Conservation (phyloP, 2,797 vertebrate species). For the Mycteria americana region DNA sequence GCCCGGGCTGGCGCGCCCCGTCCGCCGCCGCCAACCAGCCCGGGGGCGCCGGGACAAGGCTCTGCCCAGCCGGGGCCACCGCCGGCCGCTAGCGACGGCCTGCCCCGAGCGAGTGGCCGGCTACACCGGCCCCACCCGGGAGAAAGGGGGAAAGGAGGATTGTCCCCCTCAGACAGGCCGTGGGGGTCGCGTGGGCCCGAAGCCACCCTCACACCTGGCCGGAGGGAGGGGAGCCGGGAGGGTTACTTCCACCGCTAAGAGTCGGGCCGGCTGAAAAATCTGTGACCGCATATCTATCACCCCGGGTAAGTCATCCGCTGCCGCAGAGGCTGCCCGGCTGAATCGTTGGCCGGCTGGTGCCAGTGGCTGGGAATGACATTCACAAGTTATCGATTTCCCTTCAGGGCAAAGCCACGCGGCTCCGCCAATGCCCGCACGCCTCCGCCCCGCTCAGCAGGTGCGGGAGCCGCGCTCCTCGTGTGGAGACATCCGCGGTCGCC, state of each 20-base stretch:
- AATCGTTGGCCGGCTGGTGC: neutral
- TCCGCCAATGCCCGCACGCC: neutral
- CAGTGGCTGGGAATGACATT: neutral
- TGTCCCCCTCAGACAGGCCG: neutral
- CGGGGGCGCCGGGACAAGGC: neutral
- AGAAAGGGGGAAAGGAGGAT: neutral
- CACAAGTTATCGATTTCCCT: conserved; percentile 3
- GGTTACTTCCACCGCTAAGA: neutral
- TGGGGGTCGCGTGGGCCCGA: neutral
- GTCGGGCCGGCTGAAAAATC: neutral
- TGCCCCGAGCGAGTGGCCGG: neutral
- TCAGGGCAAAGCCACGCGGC: neutral
- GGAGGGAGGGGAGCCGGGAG: neutral
- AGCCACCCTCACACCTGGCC: neutral
- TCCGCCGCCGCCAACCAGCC: neutral
- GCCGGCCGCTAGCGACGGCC: neutral
- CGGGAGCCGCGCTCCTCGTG: neutral
- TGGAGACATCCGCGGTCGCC: neutral
- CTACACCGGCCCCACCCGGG: neutral
- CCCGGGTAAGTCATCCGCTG: neutral
- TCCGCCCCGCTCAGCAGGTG: conserved; percentile 10
- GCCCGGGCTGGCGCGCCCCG: rapidly evolving
- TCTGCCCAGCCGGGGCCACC: neutral
- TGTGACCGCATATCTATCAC: neutral
- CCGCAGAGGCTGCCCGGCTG: neutral